Conservation (phyloP, 2,797 vertebrate genomes). For the Gallinago stenura region DNA sequence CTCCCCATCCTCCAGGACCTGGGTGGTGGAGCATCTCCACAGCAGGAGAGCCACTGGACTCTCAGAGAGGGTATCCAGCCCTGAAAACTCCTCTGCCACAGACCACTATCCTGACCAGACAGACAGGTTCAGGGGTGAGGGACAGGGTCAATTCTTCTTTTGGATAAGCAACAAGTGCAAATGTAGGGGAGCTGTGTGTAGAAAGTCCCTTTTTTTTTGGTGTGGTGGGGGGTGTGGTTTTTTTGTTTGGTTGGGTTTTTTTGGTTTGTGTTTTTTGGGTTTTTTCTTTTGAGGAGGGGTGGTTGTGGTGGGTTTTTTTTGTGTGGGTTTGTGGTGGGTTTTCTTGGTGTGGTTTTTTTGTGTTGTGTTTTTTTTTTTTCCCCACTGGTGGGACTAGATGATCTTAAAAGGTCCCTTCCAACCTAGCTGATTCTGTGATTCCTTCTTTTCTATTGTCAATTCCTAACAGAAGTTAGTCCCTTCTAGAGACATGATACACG, state of each 20-base stretch:
- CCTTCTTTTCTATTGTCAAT: no score
- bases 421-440: no score
- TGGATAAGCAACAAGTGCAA: background rate
- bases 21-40: fast-evolving
- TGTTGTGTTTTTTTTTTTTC: no score
- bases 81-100: background rate
- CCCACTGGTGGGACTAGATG: no score
- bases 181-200: background rate
- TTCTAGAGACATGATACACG: background rate
- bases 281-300: no score
- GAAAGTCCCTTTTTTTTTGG: background rate
- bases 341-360: no score
- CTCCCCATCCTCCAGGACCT: background rate
- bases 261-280: no score
- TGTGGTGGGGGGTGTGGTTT: no score
- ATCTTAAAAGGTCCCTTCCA: no score
- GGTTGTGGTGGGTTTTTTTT: no score
- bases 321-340: no score
- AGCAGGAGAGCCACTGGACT: fast-evolving
- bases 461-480: background rate
- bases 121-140: background rate
- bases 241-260: no score
- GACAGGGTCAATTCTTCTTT: background rate
- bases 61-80: background rate
- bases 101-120: background rate